Percentiles rank a stretch among this genome's conserved stretches.
Evolutionary conservation across 2,113 vertebrate species (phyloP).

Genomic region (Nycticebus coucang): DNA sequence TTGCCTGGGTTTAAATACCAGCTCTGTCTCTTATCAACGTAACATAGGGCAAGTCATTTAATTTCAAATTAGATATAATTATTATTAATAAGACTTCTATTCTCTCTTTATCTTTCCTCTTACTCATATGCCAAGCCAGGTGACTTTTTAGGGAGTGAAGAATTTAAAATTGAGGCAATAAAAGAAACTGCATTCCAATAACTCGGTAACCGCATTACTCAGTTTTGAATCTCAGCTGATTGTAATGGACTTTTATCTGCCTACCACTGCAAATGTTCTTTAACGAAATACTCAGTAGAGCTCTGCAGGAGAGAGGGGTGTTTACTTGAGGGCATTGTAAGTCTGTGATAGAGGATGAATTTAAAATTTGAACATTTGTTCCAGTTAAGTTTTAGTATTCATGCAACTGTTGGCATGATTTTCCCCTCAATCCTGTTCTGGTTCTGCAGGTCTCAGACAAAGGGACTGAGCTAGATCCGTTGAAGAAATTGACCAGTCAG

Average conservation of each 20-base stretch:
- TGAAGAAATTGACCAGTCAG: neutral
- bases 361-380: slow-evolving; percentile 28
- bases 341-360: neutral
- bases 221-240: neutral
- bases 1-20: neutral
- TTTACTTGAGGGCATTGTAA: neutral
- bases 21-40: neutral
- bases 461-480: neutral
- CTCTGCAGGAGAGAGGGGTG: neutral
- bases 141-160: neutral
- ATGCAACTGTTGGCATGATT: neutral
- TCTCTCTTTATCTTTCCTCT: neutral
- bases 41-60: neutral
- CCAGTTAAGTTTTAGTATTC: neutral
- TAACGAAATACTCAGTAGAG: neutral
- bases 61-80: neutral
- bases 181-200: neutral
- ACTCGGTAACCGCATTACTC: neutral
- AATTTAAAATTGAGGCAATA: slow-evolving; percentile 1
- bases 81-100: neutral
- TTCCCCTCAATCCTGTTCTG: neutral
- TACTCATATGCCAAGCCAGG: neutral
- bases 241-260: neutral
- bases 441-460: neutral
- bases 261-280: neutral